A percentile compares a stretch with the other conserved stretches of the same genome.
Conservation (phyloP, 2,797 vertebrate genomes). For the Avahi laniger region DNA sequence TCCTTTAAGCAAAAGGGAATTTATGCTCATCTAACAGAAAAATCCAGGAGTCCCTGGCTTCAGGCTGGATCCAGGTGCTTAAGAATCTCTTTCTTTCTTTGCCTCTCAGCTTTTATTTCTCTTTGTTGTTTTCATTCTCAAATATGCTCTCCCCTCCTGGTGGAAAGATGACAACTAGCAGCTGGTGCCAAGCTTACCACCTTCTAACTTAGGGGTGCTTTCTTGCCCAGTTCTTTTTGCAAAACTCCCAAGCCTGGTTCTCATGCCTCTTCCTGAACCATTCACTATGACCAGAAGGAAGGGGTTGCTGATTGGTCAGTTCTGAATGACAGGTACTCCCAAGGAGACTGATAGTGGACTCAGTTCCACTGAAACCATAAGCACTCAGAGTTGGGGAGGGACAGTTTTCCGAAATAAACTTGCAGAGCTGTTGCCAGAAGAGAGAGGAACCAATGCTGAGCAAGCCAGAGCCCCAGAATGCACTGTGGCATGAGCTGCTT, state of each 20-base stretch:
- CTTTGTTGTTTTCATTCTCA: background rate
- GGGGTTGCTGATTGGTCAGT: background rate
- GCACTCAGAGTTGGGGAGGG: background rate
- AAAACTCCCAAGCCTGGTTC: background rate
- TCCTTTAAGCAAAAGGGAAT: background rate
- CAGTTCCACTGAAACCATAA: background rate
- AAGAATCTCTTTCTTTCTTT: background rate
- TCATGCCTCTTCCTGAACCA: background rate
- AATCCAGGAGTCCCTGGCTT: background rate
- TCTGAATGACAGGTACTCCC: background rate
- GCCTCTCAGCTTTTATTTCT: slow-evolving; percentile 21
- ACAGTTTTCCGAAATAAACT: background rate
- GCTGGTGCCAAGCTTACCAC: background rate
- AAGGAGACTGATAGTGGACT: background rate
- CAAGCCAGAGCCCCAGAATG: background rate
- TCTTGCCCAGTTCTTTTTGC: background rate
- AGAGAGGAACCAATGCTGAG: background rate
- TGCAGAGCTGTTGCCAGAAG: background rate
- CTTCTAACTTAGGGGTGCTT: background rate
- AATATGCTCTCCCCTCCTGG: background rate
- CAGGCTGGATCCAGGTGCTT: background rate
- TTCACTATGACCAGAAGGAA: background rate
- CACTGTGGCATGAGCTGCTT: background rate
- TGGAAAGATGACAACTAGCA: background rate
- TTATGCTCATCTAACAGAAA: background rate